A percentile compares a stretch with the other conserved stretches of the same genome.
Evolutionary conservation across 1,140 invertebrate genomes (phyloP).

Genomic region (Elysia chlorotica): DNA sequence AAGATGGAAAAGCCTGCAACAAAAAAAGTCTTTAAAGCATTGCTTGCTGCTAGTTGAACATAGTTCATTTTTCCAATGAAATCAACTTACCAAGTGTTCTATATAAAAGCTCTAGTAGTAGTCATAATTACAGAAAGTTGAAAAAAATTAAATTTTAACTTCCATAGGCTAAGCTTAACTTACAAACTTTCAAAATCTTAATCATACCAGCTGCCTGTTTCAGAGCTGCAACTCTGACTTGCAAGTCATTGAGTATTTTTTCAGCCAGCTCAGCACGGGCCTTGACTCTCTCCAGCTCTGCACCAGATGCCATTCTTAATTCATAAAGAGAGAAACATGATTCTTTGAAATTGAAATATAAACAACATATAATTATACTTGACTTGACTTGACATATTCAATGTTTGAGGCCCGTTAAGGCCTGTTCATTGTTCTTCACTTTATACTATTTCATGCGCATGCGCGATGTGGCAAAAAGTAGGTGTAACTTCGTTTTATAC

Average conservation of each 20-base stretch:
- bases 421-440: too few species aligned
- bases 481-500: too few species aligned
- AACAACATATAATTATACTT: background rate
- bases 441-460: too few species aligned
- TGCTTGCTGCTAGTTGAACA: background rate
- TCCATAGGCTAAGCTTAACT: background rate
- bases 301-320: slow-evolving; percentile 43
- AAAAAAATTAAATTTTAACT: background rate
- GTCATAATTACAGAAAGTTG: background rate
- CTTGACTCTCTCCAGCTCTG: slow-evolving; percentile 35
- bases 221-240: slow-evolving; percentile 41
- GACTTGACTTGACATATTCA: too few species aligned
- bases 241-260: slow-evolving; percentile 39
- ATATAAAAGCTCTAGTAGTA: background rate
- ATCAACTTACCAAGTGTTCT: background rate
- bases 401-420: too few species aligned
- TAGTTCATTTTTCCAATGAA: background rate
- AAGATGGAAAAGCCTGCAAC: background rate
- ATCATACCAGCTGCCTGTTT: slow-evolving; percentile 42
- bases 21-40: background rate
- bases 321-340: background rate
- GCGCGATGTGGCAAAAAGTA: too few species aligned
- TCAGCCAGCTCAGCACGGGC: slow-evolving; percentile 45
- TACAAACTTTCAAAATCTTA: background rate
- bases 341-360: background rate